Conservation (phyloP, 2,888 invertebrate genomes). For the Eristalis intricaria region DNA sequence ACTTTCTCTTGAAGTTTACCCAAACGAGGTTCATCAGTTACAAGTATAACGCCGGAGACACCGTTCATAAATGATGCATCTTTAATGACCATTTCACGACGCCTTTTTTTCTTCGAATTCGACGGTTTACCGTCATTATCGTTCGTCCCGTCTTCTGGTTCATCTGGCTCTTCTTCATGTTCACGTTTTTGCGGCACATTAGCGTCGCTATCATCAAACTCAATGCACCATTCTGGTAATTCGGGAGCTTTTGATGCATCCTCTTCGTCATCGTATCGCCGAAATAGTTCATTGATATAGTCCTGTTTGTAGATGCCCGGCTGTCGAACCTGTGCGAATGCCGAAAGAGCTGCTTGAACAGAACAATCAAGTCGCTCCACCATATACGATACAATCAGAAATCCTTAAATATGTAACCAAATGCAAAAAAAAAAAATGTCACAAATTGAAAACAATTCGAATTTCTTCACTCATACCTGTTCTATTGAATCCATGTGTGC, state of each 20-base stretch:
- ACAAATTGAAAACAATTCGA: background rate
- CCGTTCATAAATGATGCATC: slow-evolving; percentile 93
- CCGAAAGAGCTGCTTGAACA: slow-evolving; percentile 90
- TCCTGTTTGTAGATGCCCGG: slow-evolving; percentile 99
- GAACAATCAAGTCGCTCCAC: slow-evolving; percentile 92
- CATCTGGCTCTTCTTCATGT: slow-evolving; percentile 72
- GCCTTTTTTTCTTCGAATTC: slow-evolving; percentile 80
- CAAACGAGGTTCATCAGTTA: slow-evolving; percentile 85
- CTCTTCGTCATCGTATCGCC: slow-evolving; percentile 89
- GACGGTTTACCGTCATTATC: slow-evolving; percentile 54
- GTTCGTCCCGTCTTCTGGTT: slow-evolving; percentile 44
- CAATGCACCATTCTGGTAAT: slow-evolving; percentile 94
- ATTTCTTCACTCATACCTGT: slow-evolving; percentile 83
- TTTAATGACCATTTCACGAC: slow-evolving; percentile 83
- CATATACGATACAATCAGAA: slow-evolving; percentile 94
- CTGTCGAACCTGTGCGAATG: slow-evolving; percentile 88
- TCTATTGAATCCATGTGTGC: slow-evolving; percentile 99
- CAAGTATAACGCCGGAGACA: slow-evolving; percentile 88
- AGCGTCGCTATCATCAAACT: slow-evolving; percentile 82
- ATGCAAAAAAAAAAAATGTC: background rate
- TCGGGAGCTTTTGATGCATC: slow-evolving; percentile 88
- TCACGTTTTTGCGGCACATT: slow-evolving; percentile 75
- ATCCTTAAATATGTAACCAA: slow-evolving; percentile 82
- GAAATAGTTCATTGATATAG: slow-evolving; percentile 93
- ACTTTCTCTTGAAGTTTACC: slow-evolving; percentile 87